phyloP scores from a whole-genome alignment of 92 coral and sea anemone genomes.

The Zoanthus sociatus region DNA sequence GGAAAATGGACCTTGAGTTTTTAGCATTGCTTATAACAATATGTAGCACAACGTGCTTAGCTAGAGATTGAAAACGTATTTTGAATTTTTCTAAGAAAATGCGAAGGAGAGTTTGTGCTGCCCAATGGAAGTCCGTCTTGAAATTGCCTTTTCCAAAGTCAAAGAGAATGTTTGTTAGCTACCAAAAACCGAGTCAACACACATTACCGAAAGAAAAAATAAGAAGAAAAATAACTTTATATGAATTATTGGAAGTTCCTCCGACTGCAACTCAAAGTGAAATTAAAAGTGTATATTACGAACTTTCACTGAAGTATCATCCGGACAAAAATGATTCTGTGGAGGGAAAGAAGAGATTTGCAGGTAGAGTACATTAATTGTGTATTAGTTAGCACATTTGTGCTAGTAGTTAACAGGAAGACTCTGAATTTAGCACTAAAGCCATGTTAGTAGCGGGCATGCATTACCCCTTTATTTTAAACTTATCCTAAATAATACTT shows the following conservation, averaged over 20 bases:
- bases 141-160: not conserved
- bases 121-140: not conserved
- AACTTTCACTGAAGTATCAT: constrained; percentile 82
- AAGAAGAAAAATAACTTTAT: constrained; percentile 57
- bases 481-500: too few relatives aligned
- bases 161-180: not conserved
- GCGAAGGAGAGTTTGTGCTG: not conserved
- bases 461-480: too few relatives aligned
- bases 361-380: constrained; percentile 63
- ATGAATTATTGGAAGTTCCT: constrained; percentile 77
- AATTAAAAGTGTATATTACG: constrained; percentile 87
- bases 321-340: constrained; percentile 77
- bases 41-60: not conserved
- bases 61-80: not conserved
- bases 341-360: constrained; percentile 68
- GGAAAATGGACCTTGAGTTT: too few relatives aligned
- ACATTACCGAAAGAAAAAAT: constrained; percentile 20
- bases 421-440: not conserved
- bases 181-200: not conserved
- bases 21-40: too few relatives aligned
- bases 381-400: too few relatives aligned
- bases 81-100: not conserved
- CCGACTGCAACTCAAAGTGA: constrained; percentile 91
- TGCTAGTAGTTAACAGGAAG: not conserved
- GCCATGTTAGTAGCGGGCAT: too few relatives aligned